Evolutionary conservation across 2,888 invertebrate species (phyloP).

Genomic region (Lamellibrachia satsuma): DNA sequence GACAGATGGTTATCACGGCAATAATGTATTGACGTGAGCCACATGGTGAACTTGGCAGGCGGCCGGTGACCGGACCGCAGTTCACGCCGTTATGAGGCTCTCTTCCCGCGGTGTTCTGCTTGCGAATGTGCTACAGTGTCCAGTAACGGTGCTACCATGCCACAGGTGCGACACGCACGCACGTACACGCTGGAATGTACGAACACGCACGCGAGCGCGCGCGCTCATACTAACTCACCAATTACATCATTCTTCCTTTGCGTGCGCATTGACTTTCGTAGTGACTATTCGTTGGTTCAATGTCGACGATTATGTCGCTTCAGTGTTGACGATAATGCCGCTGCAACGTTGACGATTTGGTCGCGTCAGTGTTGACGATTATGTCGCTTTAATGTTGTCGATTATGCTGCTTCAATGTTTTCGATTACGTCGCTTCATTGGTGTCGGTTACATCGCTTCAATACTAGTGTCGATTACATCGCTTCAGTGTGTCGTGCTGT

Average conservation of each 20-base stretch:
- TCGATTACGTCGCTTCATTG: no score
- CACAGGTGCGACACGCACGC: neutral
- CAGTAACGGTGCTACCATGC: neutral
- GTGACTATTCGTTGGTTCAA: no score
- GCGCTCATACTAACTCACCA: neutral
- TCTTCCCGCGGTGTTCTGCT: neutral
- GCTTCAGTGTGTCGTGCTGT: no score
- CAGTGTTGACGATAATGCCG: no score
- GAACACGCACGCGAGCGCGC: neutral
- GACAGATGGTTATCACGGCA: neutral
- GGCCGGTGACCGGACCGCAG: neutral
- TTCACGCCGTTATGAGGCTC: neutral
- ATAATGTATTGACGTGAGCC: slow-evolving; percentile 3
- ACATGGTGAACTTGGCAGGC: neutral
- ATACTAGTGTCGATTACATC: no score
- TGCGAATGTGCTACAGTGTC: neutral
- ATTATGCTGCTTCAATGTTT: no score
- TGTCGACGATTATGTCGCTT: no score
- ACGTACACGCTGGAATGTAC: neutral
- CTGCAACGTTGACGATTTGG: no score
- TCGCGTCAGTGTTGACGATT: no score
- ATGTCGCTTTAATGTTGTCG: no score
- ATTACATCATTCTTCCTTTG: neutral
- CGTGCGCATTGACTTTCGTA: neutral
- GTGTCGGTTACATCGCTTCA: no score